Evolutionary conservation across 1,140 invertebrate species (phyloP), one percentile per base, ranked within the genome.

Genomic region (Spodoptera frugiperda): DNA sequence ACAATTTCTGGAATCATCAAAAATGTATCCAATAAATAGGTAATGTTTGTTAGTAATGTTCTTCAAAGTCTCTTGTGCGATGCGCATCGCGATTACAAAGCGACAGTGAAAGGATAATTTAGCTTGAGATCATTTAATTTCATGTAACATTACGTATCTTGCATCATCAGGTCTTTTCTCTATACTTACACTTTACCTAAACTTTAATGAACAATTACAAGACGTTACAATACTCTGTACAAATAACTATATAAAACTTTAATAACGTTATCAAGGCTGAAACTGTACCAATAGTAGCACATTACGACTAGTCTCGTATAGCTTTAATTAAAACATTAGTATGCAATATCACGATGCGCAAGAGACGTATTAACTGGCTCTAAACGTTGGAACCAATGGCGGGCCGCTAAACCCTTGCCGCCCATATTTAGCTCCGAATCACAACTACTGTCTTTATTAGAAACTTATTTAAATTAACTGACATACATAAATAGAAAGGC

Each of bases 361-460:
- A 49, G 55, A 61, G 55, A 49, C 55, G 17, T 54, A 70, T 12
- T 25, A 25, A 33, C 39, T 61, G 57, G 57, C 57, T 33, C 39
- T n/a, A 61, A 48, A 73, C 71, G 63, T 57, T 51, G 57, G 21
- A 11, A 30, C 72, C 59, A 63, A 74, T 61, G 30, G 21, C n/a
- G 14, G 6, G 30, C 9, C 25, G 17, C 21, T 30, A 53, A 33
- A n/a, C 46, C 68, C 44, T 48, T 39, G 30, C 30, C 59, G 70
- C 17, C 54, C 54, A 53, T 53, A 68, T 30, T 25, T 53, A 68
- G 33, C 3, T 21, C n/a, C 25, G 55, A 51, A 15, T 63, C 55
- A 25, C n/a, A 74, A 74, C 71, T 63, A 51, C 46, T 74, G 72
- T 74, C 72, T 74, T 74, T 74, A 74, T 74, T 74, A 49, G n/a